Conservation (phyloP, 1,140 invertebrate genomes). For the Caenorhabditis brenneri region DNA sequence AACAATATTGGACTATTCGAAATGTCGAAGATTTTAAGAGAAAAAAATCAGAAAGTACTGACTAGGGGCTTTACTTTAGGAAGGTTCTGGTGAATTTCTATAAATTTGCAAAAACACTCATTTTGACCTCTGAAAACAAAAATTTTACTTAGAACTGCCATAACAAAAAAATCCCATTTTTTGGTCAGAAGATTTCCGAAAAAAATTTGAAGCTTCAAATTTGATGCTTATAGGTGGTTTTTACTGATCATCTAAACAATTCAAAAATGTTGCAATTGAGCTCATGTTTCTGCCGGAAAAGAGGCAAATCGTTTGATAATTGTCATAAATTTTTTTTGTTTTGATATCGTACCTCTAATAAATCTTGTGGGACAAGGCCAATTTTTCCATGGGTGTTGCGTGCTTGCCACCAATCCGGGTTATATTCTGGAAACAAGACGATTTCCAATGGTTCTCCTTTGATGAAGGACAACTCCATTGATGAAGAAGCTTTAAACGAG, state of each 20-base stretch:
- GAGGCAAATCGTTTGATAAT: too few species aligned
- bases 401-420: constrained; percentile 97
- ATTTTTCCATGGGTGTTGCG: constrained; percentile 85
- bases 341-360: constrained; percentile 78
- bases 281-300: neutral
- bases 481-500: constrained; percentile 90
- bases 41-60: too few species aligned
- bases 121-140: too few species aligned
- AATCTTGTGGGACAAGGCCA: constrained; percentile 93
- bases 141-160: too few species aligned
- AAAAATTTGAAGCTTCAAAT: too few species aligned
- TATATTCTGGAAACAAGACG: constrained; percentile 88
- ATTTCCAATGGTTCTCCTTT: constrained; percentile 91
- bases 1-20: neutral
- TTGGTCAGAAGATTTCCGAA: too few species aligned
- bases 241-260: constrained; percentile 3
- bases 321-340: too few species aligned
- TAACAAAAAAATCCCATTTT: too few species aligned
- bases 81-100: too few species aligned
- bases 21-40: neutral
- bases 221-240: too few species aligned
- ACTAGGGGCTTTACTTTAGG: too few species aligned
- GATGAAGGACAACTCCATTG: constrained; percentile 94
- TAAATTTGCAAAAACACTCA: too few species aligned
- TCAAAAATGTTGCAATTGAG: neutral